These are phyloP conservation scores for Rallus crepitans DNA, from an alignment of 2,797 vertebrate species.

Conservation along the genomic window DNA sequence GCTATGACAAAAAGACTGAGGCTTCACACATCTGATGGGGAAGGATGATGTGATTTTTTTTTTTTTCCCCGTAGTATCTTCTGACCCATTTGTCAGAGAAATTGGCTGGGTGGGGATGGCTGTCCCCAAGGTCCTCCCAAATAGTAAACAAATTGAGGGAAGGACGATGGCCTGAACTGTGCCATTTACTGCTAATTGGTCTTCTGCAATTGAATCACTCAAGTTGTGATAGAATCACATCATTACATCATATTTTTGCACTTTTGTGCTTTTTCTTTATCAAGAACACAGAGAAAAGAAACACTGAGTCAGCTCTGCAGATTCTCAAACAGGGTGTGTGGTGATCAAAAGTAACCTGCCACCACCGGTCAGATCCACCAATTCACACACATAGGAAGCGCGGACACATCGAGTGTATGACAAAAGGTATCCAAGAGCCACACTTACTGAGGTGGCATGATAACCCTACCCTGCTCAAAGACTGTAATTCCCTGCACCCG, in stretches of 20 bases:
- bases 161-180: background rate
- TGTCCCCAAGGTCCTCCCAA: background rate
- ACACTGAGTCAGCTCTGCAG: background rate
- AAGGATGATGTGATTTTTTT: background rate
- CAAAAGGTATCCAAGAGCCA: background rate
- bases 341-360: background rate
- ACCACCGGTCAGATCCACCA: constrained; percentile 24
- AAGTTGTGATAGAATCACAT: background rate
- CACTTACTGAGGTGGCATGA: background rate
- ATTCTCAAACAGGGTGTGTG: background rate
- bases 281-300: background rate
- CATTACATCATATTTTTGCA: background rate
- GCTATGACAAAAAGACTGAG: background rate
- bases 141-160: background rate
- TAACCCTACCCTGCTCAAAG: background rate
- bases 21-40: background rate
- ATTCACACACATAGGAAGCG: constrained; percentile 52
- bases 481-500: background rate
- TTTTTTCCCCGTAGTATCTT: background rate
- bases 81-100: background rate
- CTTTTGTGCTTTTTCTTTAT: background rate
- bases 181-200: background rate
- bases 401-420: background rate
- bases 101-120: background rate
- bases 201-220: background rate